phyloP scores from a whole-genome alignment of 2,797 vertebrate species.

The Alcedo atthis region DNA sequence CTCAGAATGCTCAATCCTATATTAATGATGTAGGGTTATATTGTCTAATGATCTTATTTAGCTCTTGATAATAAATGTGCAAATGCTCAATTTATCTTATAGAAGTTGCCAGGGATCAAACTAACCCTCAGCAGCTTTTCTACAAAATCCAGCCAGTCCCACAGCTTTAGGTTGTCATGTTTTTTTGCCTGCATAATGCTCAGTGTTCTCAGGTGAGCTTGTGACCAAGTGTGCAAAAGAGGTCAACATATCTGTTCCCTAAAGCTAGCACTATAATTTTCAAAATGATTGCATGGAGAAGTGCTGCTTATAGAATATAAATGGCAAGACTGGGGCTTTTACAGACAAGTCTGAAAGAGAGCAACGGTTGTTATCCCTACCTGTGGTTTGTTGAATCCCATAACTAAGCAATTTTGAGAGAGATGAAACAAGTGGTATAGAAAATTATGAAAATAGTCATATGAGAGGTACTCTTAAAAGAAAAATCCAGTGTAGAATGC shows the following conservation, averaged over 20 bases:
- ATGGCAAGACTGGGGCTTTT: neutral
- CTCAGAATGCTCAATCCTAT: neutral
- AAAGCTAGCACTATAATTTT: neutral
- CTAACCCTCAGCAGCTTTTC: neutral
- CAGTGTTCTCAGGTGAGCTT: neutral
- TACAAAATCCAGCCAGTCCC: neutral
- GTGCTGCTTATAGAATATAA: neutral
- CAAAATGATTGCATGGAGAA: neutral
- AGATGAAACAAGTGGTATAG: neutral
- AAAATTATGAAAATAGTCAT: conserved; percentile 6
- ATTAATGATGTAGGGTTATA: neutral
- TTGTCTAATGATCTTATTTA: neutral
- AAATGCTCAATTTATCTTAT: neutral
- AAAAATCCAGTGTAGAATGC: neutral
- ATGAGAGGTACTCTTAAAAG: neutral
- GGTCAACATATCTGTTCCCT: neutral
- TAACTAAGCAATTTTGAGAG: conserved; percentile 25
- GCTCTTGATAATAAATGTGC: neutral
- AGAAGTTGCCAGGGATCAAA: neutral
- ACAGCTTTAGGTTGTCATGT: neutral
- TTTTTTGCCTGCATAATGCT: neutral
- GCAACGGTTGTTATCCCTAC: neutral
- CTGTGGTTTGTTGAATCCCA: neutral
- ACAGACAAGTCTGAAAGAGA: neutral
- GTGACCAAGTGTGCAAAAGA: rapidly evolving